phyloP scores from a whole-genome alignment of 2,888 invertebrate genomes.

The Amphipyra tragopoginis region DNA sequence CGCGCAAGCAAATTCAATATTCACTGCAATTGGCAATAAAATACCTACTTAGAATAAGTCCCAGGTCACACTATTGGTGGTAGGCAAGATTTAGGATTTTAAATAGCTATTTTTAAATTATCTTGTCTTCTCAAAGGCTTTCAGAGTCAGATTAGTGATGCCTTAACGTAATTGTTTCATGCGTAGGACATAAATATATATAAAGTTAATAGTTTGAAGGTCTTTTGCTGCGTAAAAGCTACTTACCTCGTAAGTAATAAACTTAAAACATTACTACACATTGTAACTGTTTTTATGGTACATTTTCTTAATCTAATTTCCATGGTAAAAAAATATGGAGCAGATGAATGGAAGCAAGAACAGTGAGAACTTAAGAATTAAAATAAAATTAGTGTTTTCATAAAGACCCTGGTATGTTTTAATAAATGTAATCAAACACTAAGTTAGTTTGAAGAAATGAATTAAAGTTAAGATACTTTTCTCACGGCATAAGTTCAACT shows the following conservation, averaged over 20 bases:
- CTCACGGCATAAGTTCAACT: slow-evolving; percentile 20
- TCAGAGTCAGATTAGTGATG: no score
- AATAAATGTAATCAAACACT: no score
- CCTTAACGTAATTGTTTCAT: background rate
- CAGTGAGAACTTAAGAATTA: no score
- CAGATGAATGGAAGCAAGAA: no score
- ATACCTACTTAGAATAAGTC: slow-evolving; percentile 2
- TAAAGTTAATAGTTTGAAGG: no score
- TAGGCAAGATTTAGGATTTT: background rate
- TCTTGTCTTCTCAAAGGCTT: no score
- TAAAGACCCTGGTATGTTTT: no score
- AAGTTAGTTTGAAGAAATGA: background rate
- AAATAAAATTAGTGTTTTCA: no score
- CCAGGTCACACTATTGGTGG: background rate
- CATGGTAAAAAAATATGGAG: no score
- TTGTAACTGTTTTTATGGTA: no score
- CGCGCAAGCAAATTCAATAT: background rate
- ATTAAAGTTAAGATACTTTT: slow-evolving; percentile 5
- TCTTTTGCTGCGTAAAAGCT: background rate
- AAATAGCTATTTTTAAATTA: background rate
- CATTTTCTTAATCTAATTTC: no score
- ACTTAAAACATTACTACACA: no score
- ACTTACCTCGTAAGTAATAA: background rate
- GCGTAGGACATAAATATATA: background rate
- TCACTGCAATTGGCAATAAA: background rate